phyloP scores from a whole-genome alignment of 2,888 invertebrate species.

The Tineola bisselliella region DNA sequence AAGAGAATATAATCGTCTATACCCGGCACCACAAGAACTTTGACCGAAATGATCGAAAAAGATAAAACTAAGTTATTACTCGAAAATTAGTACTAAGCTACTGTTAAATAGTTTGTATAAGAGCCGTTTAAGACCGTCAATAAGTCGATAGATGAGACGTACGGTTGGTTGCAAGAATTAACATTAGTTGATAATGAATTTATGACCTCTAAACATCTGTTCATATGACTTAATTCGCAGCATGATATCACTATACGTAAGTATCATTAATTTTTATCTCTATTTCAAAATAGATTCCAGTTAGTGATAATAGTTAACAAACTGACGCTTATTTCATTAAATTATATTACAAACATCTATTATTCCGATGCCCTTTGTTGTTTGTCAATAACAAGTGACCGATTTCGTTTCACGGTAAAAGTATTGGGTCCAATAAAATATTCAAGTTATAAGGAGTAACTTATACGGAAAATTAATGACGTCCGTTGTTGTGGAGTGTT shows the following conservation, averaged over 20 bases:
- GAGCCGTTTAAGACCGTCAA: too few species aligned
- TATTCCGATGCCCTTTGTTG: neutral
- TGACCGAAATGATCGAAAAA: too few species aligned
- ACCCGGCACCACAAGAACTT: too few species aligned
- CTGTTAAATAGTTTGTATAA: too few species aligned
- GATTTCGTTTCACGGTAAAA: neutral
- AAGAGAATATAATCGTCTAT: too few species aligned
- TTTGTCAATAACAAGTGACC: neutral
- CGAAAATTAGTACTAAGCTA: too few species aligned
- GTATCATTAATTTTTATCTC: too few species aligned
- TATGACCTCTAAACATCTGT: neutral
- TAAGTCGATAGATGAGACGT: too few species aligned
- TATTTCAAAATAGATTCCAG: too few species aligned
- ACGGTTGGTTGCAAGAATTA: neutral
- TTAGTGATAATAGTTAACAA: too few species aligned
- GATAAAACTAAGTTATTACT: too few species aligned
- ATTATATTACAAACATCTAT: neutral
- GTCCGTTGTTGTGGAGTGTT: neutral
- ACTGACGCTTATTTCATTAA: too few species aligned
- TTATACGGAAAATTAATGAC: constrained; percentile 13
- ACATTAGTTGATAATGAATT: neutral
- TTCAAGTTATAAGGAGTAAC: neutral
- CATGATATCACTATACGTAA: neutral
- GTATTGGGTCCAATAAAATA: neutral
- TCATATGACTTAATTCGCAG: neutral